These are phyloP conservation scores for Syrmaticus mikado DNA, from an alignment of 2,113 vertebrate species.

Conservation along the genomic window DNA sequence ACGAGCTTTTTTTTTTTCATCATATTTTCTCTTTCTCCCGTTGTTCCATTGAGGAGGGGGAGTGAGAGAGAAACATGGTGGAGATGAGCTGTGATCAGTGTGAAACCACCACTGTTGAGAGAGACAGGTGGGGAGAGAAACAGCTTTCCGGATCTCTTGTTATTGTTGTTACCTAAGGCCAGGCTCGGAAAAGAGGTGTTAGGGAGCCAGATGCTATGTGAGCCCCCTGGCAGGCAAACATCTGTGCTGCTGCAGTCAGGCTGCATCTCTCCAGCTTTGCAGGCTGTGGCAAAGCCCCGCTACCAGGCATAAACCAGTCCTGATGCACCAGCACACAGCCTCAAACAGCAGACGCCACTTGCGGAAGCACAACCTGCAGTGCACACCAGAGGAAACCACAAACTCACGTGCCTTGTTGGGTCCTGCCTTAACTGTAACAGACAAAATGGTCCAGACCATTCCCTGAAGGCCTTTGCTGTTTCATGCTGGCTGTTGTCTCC, in stretches of 20 bases:
- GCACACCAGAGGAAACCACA: background rate
- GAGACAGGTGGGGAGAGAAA: background rate
- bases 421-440: background rate
- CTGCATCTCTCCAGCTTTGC: background rate
- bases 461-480: background rate
- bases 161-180: background rate
- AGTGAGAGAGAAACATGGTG: background rate
- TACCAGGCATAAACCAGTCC: background rate
- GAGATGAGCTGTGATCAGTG: background rate
- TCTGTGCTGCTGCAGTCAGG: background rate
- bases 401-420: background rate
- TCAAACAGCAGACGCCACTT: accelerated
- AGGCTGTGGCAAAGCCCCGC: background rate
- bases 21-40: background rate
- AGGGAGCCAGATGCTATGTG: background rate
- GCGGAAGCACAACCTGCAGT: background rate
- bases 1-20: background rate
- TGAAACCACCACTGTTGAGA: background rate
- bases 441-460: background rate
- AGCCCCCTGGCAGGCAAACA: background rate
- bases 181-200: background rate
- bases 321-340: background rate
- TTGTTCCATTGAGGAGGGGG: background rate
- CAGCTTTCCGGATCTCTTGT: background rate
- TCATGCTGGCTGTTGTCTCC: background rate